These are phyloP conservation scores for Pheosia gnoma DNA, from an alignment of 2,888 invertebrate species.

Conservation along the genomic window DNA sequence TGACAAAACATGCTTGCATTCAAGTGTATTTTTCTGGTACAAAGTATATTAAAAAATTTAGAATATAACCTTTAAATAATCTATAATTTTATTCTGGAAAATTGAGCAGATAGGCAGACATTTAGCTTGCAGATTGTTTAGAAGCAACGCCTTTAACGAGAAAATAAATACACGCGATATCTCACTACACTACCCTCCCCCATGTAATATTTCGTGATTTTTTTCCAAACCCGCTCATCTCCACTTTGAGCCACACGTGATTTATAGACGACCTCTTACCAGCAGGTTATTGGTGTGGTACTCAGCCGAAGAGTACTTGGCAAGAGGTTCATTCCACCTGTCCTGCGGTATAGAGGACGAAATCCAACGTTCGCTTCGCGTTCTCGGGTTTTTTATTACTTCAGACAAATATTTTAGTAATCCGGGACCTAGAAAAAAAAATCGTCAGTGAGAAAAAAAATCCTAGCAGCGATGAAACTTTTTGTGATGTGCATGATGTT, in stretches of 20 bases:
- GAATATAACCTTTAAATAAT: no score
- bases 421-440: slow-evolving; percentile 42
- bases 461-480: neutral
- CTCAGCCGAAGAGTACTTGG: slow-evolving; percentile 87
- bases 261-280: slow-evolving; percentile 54
- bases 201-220: no score
- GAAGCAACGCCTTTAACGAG: neutral
- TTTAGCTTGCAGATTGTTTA: neutral
- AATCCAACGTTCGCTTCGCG: slow-evolving; percentile 89
- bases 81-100: no score
- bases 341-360: slow-evolving; percentile 89
- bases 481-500: no score
- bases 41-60: neutral
- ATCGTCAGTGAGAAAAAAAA: neutral
- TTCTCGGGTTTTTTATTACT: slow-evolving; percentile 85
- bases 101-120: neutral
- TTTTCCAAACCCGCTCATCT: no score
- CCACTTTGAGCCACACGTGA: neutral
- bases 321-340: slow-evolving; percentile 39
- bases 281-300: slow-evolving; percentile 93
- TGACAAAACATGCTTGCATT: slow-evolving; percentile 14
- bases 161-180: neutral
- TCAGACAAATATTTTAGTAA: slow-evolving; percentile 83
- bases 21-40: neutral
- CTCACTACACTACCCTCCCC: no score